These are phyloP conservation scores for Drosophila truncata DNA, from an alignment of 1,140 invertebrate species.

Conservation along the genomic window DNA sequence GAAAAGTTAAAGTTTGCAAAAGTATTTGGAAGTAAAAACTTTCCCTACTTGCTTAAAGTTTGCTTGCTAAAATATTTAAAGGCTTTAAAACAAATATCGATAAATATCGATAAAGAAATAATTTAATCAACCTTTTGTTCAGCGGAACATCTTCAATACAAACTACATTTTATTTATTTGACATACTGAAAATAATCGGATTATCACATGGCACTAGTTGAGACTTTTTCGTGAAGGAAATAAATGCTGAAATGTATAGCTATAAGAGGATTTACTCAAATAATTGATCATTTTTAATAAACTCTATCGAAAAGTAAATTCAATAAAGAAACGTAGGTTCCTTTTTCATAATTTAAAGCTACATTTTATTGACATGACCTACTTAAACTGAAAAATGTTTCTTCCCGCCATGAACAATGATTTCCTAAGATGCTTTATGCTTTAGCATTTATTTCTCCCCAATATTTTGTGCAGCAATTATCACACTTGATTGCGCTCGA, in stretches of 20 bases:
- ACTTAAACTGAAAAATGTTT: neutral
- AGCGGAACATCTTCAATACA: no score
- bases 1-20: neutral
- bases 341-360: neutral
- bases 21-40: neutral
- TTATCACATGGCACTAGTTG: neutral
- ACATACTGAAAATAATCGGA: neutral
- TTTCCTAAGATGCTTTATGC: neutral
- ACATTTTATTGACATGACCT: neutral
- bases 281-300: no score
- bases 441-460: neutral
- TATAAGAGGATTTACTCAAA: neutral
- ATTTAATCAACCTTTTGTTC: neutral
- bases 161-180: neutral
- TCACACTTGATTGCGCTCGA: slow-evolving; percentile 16
- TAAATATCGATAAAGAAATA: no score
- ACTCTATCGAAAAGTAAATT: neutral
- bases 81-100: neutral
- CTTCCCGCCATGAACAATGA: neutral
- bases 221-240: neutral
- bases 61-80: neutral
- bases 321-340: neutral
- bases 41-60: neutral
- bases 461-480: slow-evolving; percentile 25
- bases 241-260: neutral